Evolutionary conservation across 2,888 invertebrate species (phyloP).

Genomic region (Sisyra terminalis): DNA sequence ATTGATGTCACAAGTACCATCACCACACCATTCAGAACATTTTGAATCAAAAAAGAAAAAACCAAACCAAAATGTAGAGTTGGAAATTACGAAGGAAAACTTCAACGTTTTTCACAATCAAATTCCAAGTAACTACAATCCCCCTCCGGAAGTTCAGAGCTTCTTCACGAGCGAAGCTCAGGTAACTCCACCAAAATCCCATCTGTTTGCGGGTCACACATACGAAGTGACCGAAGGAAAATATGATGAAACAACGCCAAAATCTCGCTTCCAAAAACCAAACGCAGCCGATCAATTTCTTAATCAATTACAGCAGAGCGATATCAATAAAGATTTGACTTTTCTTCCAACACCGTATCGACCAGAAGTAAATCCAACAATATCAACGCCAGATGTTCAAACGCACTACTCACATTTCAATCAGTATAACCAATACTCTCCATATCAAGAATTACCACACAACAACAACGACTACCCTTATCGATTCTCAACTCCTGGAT

Average conservation of each 20-base stretch:
- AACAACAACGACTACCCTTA: too few relatives aligned
- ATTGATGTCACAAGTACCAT: constrained; percentile 19
- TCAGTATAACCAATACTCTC: not conserved
- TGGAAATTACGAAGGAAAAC: constrained; percentile 27
- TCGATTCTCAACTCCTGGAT: too few relatives aligned
- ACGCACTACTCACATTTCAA: constrained; percentile 20
- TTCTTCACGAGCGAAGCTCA: constrained; percentile 10
- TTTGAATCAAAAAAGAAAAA: not conserved
- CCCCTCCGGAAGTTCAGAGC: constrained; percentile 14
- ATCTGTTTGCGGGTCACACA: constrained; percentile 15
- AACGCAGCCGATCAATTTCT: constrained; percentile 9
- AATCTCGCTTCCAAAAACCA: constrained; percentile 13
- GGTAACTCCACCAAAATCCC: not conserved
- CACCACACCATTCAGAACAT: constrained; percentile 25
- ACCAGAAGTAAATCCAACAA: constrained; percentile 16
- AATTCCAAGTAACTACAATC: constrained; percentile 17
- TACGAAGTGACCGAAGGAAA: constrained; percentile 28
- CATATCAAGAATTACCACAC: too few relatives aligned
- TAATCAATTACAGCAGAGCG: constrained; percentile 1
- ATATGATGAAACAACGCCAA: constrained; percentile 11
- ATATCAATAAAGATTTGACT: constrained; percentile 3
- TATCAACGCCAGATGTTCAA: constrained; percentile 10
- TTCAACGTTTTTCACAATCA: constrained; percentile 23
- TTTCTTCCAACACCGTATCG: constrained; percentile 26
- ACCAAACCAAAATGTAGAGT: constrained; percentile 21